Evolutionary conservation across 1,140 invertebrate genomes (phyloP), one percentile per base, ranked within the genome.

Genomic region (Lordiphosa mommai): DNA sequence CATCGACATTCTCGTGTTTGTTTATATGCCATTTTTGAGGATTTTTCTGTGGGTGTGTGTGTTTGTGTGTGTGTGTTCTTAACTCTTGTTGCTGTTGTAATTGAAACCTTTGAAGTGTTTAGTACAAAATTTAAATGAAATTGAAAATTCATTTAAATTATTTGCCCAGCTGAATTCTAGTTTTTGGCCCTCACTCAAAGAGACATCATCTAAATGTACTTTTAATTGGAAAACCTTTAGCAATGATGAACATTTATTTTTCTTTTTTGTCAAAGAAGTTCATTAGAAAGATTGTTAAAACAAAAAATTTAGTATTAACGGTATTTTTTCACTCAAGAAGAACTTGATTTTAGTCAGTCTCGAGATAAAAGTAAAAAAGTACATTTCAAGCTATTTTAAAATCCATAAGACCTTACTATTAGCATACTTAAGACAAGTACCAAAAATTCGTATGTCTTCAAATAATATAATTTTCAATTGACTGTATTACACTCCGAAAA

Each of bases 41-140:
- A 43, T 43, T 43, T 43, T 23, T 29, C 56, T 65, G 64, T 61
- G 44, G 61, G 65, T 65, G 64, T 50, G 44, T 44, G 29, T 27
- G 32, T 40, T 12, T 47, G 17, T 40, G 10, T 41, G n/a, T n/a
- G 12, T 20, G 8, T 33, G 20, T 41, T 43, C 40, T 20, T 32
- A 27, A 47, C 27, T 23, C 16, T 43, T 43, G 40, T 43, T 47
- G 44, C 23, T 30, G 44, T 47, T 47, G 44, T 47, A 32, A 33
- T 47, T 47, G 40, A 43, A 43, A 43, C 40, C 40, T 43, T 43
- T 43, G 40, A 43, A 43, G 40, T 43, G 40, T 43, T 43, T 10
- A 43, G 40, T 27, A 27, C 5, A 17, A 43, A 43, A 29, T 43
- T 43, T 43, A 43, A 43, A 43, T 43, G 17, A 43, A 43, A 43